Conservation (phyloP, 2,888 invertebrate genomes). For the Drosophila dives region DNA sequence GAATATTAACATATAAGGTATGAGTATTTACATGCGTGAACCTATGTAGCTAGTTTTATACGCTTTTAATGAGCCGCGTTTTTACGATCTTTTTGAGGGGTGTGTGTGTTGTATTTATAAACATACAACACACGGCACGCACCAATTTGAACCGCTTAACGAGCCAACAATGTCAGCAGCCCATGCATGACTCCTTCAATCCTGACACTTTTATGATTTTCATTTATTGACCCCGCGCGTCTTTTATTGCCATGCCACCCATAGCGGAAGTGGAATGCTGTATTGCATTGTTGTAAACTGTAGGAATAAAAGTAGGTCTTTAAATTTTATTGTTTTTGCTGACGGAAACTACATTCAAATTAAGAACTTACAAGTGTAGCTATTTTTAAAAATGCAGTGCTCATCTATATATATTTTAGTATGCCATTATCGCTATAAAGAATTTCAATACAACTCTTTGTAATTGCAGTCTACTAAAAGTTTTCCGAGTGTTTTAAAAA, state of each 20-base stretch:
- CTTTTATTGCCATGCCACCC: constrained; percentile 63
- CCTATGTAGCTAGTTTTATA: constrained; percentile 45
- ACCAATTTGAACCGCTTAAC: constrained; percentile 60
- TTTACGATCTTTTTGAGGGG: constrained; percentile 63
- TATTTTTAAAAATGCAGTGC: constrained; percentile 2
- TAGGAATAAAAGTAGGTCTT: constrained; percentile 29
- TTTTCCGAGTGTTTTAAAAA: neutral
- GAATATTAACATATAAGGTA: constrained; percentile 5
- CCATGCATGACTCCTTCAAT: constrained; percentile 40
- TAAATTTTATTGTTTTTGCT: constrained; percentile 40
- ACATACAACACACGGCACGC: constrained; percentile 67
- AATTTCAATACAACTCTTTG: neutral
- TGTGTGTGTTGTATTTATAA: constrained; percentile 63
- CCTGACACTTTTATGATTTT: constrained; percentile 59
- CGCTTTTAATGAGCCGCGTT: constrained; percentile 62
- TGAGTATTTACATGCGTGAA: constrained; percentile 24
- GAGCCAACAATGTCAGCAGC: constrained; percentile 68
- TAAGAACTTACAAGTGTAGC: neutral
- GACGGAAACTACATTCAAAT: constrained; percentile 44
- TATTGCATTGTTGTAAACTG: constrained; percentile 13
- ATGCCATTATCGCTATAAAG: neutral
- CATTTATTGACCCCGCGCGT: constrained; percentile 48
- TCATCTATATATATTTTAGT: neutral
- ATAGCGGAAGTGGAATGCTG: constrained; percentile 45
- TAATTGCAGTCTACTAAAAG: neutral